phyloP scores from a whole-genome alignment of 2,888 invertebrate genomes.

The Macrosiphum euphorbiae region DNA sequence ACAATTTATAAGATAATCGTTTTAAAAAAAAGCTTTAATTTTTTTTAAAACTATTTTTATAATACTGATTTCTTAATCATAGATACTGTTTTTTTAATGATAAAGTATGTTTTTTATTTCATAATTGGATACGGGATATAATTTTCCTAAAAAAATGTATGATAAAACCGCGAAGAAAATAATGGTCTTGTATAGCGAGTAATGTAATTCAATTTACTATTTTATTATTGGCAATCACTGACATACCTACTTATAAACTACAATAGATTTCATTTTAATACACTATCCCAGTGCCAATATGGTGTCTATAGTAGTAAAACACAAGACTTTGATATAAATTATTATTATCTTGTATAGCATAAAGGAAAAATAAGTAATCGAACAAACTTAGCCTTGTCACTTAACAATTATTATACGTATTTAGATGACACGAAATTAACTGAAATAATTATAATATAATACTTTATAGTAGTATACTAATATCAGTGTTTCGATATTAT shows the following conservation, averaged over 20 bases:
- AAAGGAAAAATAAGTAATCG: background rate
- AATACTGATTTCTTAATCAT: background rate
- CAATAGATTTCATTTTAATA: background rate
- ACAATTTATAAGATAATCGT: background rate
- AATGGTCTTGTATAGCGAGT: background rate
- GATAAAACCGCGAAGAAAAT: background rate
- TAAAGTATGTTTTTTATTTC: background rate
- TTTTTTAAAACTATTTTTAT: background rate
- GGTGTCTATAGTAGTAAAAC: background rate
- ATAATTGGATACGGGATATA: background rate
- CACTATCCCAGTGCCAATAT: background rate
- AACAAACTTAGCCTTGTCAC: background rate
- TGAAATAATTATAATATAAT: slow-evolving; percentile 15
- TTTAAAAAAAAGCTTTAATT: background rate
- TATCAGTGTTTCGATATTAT: background rate
- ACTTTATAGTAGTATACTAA: background rate
- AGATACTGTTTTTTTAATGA: background rate
- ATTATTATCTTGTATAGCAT: background rate
- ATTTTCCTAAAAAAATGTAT: background rate
- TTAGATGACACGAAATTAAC: background rate
- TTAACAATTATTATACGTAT: slow-evolving; percentile 8
- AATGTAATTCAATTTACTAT: background rate
- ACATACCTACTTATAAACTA: background rate
- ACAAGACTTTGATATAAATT: background rate
- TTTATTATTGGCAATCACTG: background rate